Evolutionary conservation across 2,113 vertebrate genomes (phyloP), one percentile per base, ranked within the genome.

Genomic region (Oreochromis aureus): DNA sequence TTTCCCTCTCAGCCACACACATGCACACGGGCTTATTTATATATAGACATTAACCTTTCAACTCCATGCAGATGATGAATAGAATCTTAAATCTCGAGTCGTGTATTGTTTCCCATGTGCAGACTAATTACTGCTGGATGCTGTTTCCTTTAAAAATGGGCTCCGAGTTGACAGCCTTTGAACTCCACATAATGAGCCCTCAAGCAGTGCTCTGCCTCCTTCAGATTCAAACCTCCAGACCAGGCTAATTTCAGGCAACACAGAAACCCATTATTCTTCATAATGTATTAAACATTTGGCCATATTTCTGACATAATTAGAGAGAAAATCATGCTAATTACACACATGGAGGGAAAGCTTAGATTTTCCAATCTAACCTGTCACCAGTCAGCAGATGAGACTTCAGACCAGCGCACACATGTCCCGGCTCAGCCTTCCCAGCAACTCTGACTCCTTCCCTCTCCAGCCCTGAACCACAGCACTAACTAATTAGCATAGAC

Each of bases 401-500:
- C 58, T 59, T n/a, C 71, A 79, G 84, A 83, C 54, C 80, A 85
- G 78, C 71, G 88, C 56, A 39, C 85, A 86, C 87, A 63, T 83
- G 61, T 93, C 80, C 81, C 36, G 59, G 81, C 87, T 89, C 89
- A 71, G 87, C 79, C 87, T 81, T 81, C 61, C 87, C 93, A 91
- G 93, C 86, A 89, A 82, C 76, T 87, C 90, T 86, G 85, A 89
- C 92, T 84, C 86, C 54, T 56, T 81, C 71, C 86, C 93, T 92
- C 69, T 85, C 46, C 66, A 81, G 90, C 91, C 89, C 86, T 87
- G 87, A 96, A 91, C 91, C 91, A 82, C 90, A 87, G 90, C 91
- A 85, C 83, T 82, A 89, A 90, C 91, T 94, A 91, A 96, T 95
- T 95, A 95, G 88, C 94, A 93, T 92, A 89, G 93, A 91, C 94